Evolutionary conservation across 2,797 vertebrate species (phyloP), one percentile per base, ranked within the genome.

Genomic region (Rhabdophis nuchalis): DNA sequence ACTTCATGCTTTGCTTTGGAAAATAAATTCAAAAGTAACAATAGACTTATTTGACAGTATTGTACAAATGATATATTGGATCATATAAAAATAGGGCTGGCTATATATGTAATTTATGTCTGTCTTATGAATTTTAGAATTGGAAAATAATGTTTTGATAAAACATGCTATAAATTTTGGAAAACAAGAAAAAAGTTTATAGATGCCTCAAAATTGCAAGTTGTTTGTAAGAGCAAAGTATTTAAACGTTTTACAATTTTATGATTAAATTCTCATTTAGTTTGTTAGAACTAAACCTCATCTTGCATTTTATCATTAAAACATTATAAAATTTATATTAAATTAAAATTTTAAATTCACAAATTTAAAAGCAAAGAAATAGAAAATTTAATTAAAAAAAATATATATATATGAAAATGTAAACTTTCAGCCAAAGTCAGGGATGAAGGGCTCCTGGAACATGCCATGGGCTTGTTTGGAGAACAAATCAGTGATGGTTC

Each of bases 81-180:
- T 64, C 41, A 61, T 27, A 54, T 56, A 29, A 56, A 54, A 61
- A 61, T n/a, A 89, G 52, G 85, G 5, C 0, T 0, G 32, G 0
- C 56, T 29, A 56, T 56, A 56, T 56, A 56, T 56, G 54, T 87
- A 94, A 60, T 53, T 86, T 14, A 87, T 87, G 0, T 85, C 3
- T 68, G 0, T 88, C 4, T 68, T 90, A 90, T 25, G 46, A 5
- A 29, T 18, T n/a, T 5, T 87, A 27, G 68, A 1, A 10, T 68
- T 91, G 8, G 90, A 91, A 91, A 89, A 64, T 52, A 60, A 61
- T 29, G 25, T 12, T 5, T 0, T 92, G 87, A 92, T 29, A 1
- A 91, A 0, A 0, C 85, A 18, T 13, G 1, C 89, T 32, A 8
- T 29, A 92, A 52, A 77, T 46, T 89, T 5, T 0, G 9, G 54